A percentile compares a stretch with the other conserved stretches of the same genome.
phyloP scores from a whole-genome alignment of 1,140 invertebrate genomes.

The Aphis gossypii region DNA sequence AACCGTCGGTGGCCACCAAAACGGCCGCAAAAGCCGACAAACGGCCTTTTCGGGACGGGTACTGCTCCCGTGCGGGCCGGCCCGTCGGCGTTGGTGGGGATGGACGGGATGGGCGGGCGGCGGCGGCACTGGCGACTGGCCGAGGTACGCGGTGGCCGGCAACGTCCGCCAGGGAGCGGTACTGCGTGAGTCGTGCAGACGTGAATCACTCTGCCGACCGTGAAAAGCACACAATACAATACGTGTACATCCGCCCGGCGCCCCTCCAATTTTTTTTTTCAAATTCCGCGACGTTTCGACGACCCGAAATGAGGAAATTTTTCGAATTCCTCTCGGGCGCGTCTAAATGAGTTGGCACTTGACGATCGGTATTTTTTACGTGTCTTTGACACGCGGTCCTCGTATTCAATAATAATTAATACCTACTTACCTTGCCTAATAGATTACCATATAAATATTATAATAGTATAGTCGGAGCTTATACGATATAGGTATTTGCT shows the following conservation, averaged over 20 bases:
- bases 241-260: not conserved
- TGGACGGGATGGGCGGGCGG: not conserved
- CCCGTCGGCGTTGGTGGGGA: not conserved
- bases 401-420: not conserved
- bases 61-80: constrained; percentile 25
- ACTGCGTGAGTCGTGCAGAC: not conserved
- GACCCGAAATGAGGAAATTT: constrained; percentile 9
- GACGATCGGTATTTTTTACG: not conserved
- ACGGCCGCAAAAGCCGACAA: not conserved
- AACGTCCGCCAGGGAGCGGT: constrained; percentile 14
- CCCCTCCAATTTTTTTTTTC: not conserved
- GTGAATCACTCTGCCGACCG: constrained; percentile 16
- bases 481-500: not conserved
- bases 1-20: not conserved
- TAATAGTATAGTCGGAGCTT: not conserved
- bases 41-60: not conserved
- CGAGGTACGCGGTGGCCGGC: not conserved
- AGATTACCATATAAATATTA: not conserved
- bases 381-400: not conserved
- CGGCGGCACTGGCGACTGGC: not conserved
- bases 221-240: not conserved
- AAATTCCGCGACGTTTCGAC: not conserved
- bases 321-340: not conserved
- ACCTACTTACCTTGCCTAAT: not conserved
- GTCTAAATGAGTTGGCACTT: not conserved